These are phyloP conservation scores for Eupeodes luniger DNA, from an alignment of 2,888 invertebrate species.

Conservation along the genomic window DNA sequence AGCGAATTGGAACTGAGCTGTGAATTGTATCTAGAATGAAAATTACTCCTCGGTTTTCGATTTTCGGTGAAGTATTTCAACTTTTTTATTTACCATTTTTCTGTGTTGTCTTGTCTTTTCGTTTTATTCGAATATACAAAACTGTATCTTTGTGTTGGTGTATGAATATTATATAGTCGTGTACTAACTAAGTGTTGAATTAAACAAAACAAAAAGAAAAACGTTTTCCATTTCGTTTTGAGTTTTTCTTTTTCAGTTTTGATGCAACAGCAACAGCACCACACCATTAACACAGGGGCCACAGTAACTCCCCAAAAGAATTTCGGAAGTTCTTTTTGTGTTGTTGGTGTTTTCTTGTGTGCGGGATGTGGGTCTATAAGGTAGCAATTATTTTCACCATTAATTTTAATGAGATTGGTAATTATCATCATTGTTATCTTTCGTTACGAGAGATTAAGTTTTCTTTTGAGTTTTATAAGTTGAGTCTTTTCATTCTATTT, in stretches of 20 bases:
- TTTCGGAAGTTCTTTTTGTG: constrained; percentile 22
- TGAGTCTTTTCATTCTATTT: constrained; percentile 24
- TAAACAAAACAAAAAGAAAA: background rate
- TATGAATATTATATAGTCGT: too few relatives aligned
- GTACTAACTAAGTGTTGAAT: background rate
- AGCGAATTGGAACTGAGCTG: constrained; percentile 75
- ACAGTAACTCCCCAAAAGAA: constrained; percentile 7
- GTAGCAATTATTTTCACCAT: background rate
- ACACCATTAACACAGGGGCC: too few relatives aligned
- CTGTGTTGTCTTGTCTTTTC: constrained; percentile 29
- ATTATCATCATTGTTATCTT: constrained; percentile 13
- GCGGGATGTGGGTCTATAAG: background rate
- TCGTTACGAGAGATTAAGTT: background rate
- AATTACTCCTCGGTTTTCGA: constrained; percentile 76
- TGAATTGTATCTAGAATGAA: constrained; percentile 75
- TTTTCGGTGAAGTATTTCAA: constrained; percentile 74
- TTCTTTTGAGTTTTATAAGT: background rate
- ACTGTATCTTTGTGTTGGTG: constrained; percentile 18
- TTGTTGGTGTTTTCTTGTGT: background rate
- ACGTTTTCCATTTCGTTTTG: constrained; percentile 44
- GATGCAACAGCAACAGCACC: background rate
- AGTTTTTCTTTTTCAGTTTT: constrained; percentile 31
- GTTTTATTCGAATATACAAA: constrained; percentile 16
- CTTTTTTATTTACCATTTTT: constrained; percentile 30
- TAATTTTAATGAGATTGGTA: background rate